Conservation (phyloP, 2,888 invertebrate genomes). For the Crocallis elinguaria region DNA sequence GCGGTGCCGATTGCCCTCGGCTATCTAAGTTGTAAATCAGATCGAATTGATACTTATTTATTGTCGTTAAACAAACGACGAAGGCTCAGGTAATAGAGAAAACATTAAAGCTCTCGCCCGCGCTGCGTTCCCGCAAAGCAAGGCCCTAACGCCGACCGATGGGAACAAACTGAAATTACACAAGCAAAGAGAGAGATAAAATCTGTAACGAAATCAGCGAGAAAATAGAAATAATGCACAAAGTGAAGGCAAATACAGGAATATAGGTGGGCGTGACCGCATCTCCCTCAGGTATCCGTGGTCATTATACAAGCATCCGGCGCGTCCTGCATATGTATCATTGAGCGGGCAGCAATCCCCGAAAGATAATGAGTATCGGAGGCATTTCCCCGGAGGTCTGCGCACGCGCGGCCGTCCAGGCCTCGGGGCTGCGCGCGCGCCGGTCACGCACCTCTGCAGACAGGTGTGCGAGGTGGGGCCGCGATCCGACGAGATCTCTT, state of each 20-base stretch:
- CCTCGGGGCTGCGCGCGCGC: constrained; percentile 54
- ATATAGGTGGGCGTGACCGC: constrained; percentile 45
- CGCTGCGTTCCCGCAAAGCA: constrained; percentile 51
- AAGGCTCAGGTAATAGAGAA: constrained; percentile 53
- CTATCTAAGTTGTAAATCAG: constrained; percentile 53
- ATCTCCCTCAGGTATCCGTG: constrained; percentile 39
- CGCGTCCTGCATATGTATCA: constrained; percentile 73
- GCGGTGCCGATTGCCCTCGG: constrained; percentile 46
- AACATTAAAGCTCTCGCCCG: constrained; percentile 41
- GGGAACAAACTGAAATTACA: constrained; percentile 78
- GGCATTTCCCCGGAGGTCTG: constrained; percentile 70
- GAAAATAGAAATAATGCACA: constrained; percentile 39
- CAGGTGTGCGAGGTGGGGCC: constrained; percentile 56
- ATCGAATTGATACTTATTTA: too few relatives aligned
- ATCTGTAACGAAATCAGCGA: constrained; percentile 42
- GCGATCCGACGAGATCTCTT: constrained; percentile 45
- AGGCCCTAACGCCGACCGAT: constrained; percentile 56
- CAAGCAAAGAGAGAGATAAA: constrained; percentile 53
- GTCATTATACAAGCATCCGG: constrained; percentile 77
- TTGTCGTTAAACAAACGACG: constrained; percentile 50
- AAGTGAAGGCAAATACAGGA: constrained; percentile 34
- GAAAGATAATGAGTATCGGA: constrained; percentile 79
- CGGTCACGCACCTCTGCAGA: constrained; percentile 52
- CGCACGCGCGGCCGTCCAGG: constrained; percentile 57
- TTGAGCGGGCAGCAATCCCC: constrained; percentile 67